Evolutionary conservation across 2,113 vertebrate genomes (phyloP), one percentile per base, ranked within the genome.

Genomic region (Caranx melampygus): DNA sequence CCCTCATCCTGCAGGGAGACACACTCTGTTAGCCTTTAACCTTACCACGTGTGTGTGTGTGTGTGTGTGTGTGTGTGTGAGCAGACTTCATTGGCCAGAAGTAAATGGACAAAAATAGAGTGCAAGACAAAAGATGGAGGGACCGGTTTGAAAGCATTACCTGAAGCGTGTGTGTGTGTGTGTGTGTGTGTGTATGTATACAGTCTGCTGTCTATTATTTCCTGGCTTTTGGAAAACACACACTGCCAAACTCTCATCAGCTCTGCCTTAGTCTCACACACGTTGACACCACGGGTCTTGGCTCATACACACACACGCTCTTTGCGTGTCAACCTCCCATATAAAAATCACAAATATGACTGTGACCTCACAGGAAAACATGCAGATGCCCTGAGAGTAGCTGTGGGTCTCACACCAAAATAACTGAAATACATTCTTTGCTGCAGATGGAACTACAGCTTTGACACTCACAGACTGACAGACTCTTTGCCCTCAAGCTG

Each of bases 1-100:
- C 75, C 72, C 78, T 87, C 86, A 83, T 90, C 86, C 83, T 86
- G 83, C 49, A 45, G 75, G 57, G 54, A 75, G 71, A 78, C 75
- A 59, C 61, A 33, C 67, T 70, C 44, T 6, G 79, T 70, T 77
- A 69, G 21, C 78, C 68, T 85, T 71, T 75, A 79, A 78, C 64
- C 63, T 72, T 63, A 47, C 14, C 54, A 13, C 0, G 40, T 40
- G 51, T 75, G 79, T 70, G 66, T 20, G 52, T 61, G 60, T 31
- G 44, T 47, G 69, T 70, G 79, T 72, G 44, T 60, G 37, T 61
- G 80, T 40, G 57, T 68, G 69, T 60, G 75, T 72, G 81, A 20
- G n/a, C 31, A n/a, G 20, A 40, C 20, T 26, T 47, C 31, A 21
- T 26, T 15, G 37, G 2, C 52, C n/a, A 5, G 13, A 69, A 54